Base-by-base conservation (phyloP, 2,113 vertebrate genomes). In the Sclerurus mexicanus region DNA sequence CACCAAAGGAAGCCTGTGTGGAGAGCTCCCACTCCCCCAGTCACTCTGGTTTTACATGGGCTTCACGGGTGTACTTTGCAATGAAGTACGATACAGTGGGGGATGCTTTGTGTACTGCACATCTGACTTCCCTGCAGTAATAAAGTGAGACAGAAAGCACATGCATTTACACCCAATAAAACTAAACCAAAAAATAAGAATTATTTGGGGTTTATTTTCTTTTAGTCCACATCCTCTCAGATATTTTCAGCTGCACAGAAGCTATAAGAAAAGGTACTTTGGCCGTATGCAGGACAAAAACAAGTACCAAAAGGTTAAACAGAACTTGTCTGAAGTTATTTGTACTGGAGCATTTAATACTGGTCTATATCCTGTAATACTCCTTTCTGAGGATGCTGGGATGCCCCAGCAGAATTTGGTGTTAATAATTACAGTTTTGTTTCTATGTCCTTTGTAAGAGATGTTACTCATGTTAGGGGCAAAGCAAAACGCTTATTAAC, bases 301-400 rank as follows among this genome's bases (percentile, higher is more conserved):
- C 6, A 31, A 20, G 22, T 5, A 40, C 13, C 1, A 9, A 16
- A 11, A 50, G 42, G 50, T 30, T 42, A 63, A 89, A 28, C 4
- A 12, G 55, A 56, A 47, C 24, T 55, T 23, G 22, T 25, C 27
- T 14, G 18, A 49, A 33, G 16, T 39, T 63, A 33, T 8, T 58
- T 18, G 28, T 42, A 3, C 12, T 6, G 46, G 6, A 44, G 37
- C 3, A n/a, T 62, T 60, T 67, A 23, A 44, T 14, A 12, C 11
- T 7, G 27, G 35, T 30, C 40, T 62, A 18, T 0, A 2, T 7
- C 21, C 19, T 12, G 1, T 2, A 18, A 8, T 1, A 15, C 4
- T 44, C 5, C 16, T 7, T 10, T 19, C 39, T 5, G 27, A 13
- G 1, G 2, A 8, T 3, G 17, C 17, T 3, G 1, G 30, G 56